Evolutionary conservation across 2,888 invertebrate genomes (phyloP), one percentile per base, ranked within the genome.

Genomic region (Tortrix viridana): DNA sequence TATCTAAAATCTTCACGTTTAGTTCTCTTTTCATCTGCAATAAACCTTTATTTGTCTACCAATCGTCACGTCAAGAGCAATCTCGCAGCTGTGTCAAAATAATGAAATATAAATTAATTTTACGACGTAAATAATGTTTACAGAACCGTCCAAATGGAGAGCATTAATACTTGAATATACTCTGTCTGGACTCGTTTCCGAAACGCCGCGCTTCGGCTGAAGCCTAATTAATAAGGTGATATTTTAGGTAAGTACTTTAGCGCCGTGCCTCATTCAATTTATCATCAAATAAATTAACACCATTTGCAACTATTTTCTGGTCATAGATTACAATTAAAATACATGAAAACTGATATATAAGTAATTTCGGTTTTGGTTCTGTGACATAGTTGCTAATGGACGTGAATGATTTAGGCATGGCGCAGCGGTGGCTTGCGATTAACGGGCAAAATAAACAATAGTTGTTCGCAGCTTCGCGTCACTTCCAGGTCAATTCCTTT

Each of bases 21-120:
- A 44, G 50, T 52, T 44, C 16, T 26, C n/a, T 37, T 52, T 32
- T 14, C 7, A 6, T 23, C 47, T 20, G 52, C 57, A 53, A 57
- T 63, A 53, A 63, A 58, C 41, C 58, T 58, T 63, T 63, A 63
- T 53, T n/a, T 53, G 56, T 56, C 56, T 46, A 63, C 63, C 47
- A 43, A 23, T 43, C 47, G 52, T 52, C 57, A 52, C 47, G 52
- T 52, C 57, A 52, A 62, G 57, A 63, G 26, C 43, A 44, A 43
- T 41, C 57, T 58, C 63, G 57, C 63, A 58, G 63, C 58, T 63
- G 52, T 58, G 58, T 63, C 52, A 63, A 58, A 63, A 63, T 63
- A 58, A 63, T 63, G 53, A 58, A 63, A 48, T 63, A 58, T 63
- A 63, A 63, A 63, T 63, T 53, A 58, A 58, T 63, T 63, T 63